Conservation (phyloP, 2,113 vertebrate species). For the Pollachius pollachius region DNA sequence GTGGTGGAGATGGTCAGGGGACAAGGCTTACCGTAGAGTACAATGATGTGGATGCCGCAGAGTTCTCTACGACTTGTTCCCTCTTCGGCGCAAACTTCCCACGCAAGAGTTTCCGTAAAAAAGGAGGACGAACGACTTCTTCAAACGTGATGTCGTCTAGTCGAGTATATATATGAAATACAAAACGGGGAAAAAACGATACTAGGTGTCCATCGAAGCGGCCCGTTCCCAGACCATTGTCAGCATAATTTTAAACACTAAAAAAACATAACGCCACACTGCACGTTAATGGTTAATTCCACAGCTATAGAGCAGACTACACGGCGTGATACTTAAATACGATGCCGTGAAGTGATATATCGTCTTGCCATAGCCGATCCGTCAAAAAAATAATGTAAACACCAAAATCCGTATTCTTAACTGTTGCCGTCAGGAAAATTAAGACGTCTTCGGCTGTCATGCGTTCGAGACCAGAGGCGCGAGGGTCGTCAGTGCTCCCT, state of each 20-base stretch:
- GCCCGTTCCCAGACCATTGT: slow-evolving; percentile 66
- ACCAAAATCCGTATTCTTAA: slow-evolving; percentile 53
- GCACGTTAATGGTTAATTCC: slow-evolving; percentile 22
- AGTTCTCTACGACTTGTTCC: slow-evolving; percentile 47
- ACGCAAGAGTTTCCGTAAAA: slow-evolving; percentile 42
- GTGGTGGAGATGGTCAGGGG: slow-evolving; percentile 10
- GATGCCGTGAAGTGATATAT: slow-evolving; percentile 38
- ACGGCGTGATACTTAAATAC: slow-evolving; percentile 39
- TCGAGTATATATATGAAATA: not conserved
- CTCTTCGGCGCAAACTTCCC: slow-evolving; percentile 65
- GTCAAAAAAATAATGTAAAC: slow-evolving; percentile 57
- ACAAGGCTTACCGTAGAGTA: slow-evolving; percentile 66
- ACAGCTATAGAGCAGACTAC: slow-evolving; percentile 35
- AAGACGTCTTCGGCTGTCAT: slow-evolving; percentile 36
- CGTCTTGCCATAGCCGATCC: slow-evolving; percentile 44
- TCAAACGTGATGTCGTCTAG: slow-evolving; percentile 11
- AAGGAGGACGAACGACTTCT: slow-evolving; percentile 42
- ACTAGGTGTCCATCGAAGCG: slow-evolving; percentile 56
- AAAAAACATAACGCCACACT: slow-evolving; percentile 23
- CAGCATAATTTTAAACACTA: slow-evolving; percentile 47
- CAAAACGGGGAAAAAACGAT: slow-evolving; percentile 22
- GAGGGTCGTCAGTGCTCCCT: slow-evolving; percentile 50
- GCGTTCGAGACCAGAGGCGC: slow-evolving; percentile 32
- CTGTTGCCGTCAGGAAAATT: slow-evolving; percentile 42
- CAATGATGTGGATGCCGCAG: slow-evolving; percentile 52